Base-by-base conservation (phyloP, 1,140 invertebrate genomes). In the Trichoplusia ni region DNA sequence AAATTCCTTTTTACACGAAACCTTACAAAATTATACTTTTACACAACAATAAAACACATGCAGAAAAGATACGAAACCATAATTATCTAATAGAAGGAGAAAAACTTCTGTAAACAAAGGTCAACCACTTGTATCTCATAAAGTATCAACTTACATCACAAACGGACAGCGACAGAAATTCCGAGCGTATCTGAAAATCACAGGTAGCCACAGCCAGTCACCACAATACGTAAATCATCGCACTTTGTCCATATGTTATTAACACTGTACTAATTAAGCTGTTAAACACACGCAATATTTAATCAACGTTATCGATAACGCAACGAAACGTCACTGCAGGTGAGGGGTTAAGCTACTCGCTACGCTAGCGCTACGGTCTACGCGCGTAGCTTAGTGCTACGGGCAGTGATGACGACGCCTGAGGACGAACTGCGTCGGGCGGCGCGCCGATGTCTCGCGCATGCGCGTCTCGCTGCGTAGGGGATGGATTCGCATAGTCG, bases 401-500 rank as follows among this genome's bases (percentile, higher is more conserved):
- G 75, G 25, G 56, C 67, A 27, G 29, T 35, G 51, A 58, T 21
- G 67, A 58, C 64, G 67, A 69, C 65, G 71, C 53, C 64, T 63
- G 69, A 38, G 53, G 67, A 59, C 64, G 61, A 73, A 86, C 84
- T 86, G 84, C 84, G 84, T 67, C 72, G 74, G 75, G 75, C 64
- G 81, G 69, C 72, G 78, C 72, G 77, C 47, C 72, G 61, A n/a
- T 14, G 16, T 44, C 14, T 19, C 67, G 75, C 84, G 83, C 84
- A 80, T 79, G 84, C 86, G 86, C 64, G 19, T 13, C 64, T 58
- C 23, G 56, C 68, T 77, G 72, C 73, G 70, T 79, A 77, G 73
- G 75, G 81, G 86, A 86, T 84, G 78, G 80, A 79, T 82, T 83
- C 82, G 78, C 73, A 79, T 80, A 78, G 71, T 76, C 71, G 63